phyloP scores from a whole-genome alignment of 23 tunicate genomes.

The Halocynthia roretzi region DNA sequence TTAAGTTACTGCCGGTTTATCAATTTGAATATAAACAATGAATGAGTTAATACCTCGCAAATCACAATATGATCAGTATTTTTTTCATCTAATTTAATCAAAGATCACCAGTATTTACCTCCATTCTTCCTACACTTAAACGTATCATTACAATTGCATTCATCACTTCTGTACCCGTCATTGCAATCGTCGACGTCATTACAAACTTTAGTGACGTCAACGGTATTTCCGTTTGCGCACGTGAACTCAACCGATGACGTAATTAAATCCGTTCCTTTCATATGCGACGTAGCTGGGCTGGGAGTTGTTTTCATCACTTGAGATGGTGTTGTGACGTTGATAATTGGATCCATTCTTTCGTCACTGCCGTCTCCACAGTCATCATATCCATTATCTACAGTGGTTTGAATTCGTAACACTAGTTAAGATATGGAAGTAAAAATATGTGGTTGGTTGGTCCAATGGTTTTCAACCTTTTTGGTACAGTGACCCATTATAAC shows the following conservation, averaged over 20 bases:
- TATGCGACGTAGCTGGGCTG: no score
- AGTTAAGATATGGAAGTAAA: no score
- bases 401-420: no score
- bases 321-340: not conserved
- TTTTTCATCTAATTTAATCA: not conserved
- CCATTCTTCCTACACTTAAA: not conserved
- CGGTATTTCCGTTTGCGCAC: constrained; percentile 6
- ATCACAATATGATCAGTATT: not conserved
- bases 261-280: no score
- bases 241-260: not conserved
- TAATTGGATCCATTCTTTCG: constrained; percentile 12
- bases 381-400: constrained; percentile 5
- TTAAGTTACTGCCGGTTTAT: no score
- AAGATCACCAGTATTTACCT: not conserved
- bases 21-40: not conserved
- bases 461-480: no score
- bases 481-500: no score
- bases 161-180: constrained; percentile 21
- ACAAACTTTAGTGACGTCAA: not conserved
- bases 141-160: constrained; percentile 10
- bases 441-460: no score
- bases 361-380: constrained; percentile 25
- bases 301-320: not conserved
- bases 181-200: constrained; percentile 15
- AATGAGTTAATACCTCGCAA: not conserved